phyloP scores from a whole-genome alignment of 2,888 invertebrate species.

The Drosophila infuscata region DNA sequence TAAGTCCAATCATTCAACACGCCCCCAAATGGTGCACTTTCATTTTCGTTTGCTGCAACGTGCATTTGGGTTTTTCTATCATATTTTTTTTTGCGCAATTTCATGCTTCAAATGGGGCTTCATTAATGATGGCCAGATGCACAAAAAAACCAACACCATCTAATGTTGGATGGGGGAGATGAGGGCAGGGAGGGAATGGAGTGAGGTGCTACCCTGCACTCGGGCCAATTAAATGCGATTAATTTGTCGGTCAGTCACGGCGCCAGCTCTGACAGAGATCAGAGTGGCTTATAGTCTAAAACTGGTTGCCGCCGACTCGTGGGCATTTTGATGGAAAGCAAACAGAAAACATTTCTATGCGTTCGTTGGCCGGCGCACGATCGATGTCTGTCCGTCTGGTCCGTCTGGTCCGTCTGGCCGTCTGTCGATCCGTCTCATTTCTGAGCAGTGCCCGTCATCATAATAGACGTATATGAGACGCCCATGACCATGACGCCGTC shows the following conservation, averaged over 20 bases:
- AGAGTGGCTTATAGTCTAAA: conserved; percentile 31
- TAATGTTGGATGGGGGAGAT: neutral
- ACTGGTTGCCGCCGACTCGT: conserved; percentile 64
- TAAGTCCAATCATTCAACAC: conserved; percentile 1
- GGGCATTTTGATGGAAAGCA: conserved; percentile 44
- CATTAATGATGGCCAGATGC: conserved; percentile 29
- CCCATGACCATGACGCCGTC: conserved; percentile 78
- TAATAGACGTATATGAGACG: conserved; percentile 64
- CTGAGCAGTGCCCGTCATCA: conserved; percentile 72
- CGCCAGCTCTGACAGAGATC: conserved; percentile 25
- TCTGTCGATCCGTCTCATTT: conserved; percentile 34
- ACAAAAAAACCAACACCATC: neutral
- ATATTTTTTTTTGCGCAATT: conserved; percentile 50
- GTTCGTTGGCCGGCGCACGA: conserved; percentile 71
- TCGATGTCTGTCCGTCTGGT: conserved; percentile 17
- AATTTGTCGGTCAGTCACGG: conserved; percentile 70
- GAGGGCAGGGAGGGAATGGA: too few relatives aligned
- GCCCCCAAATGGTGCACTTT: conserved; percentile 54
- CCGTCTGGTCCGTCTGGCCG: conserved; percentile 3
- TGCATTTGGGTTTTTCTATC: conserved; percentile 9
- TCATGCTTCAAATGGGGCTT: conserved; percentile 39
- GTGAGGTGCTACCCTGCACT: conserved; percentile 32
- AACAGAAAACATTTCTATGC: conserved; percentile 68
- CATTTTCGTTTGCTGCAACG: conserved; percentile 59
- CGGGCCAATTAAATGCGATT: conserved; percentile 74